These are phyloP conservation scores for Allygus modestus DNA, from an alignment of 2,888 invertebrate genomes.

Conservation along the genomic window DNA sequence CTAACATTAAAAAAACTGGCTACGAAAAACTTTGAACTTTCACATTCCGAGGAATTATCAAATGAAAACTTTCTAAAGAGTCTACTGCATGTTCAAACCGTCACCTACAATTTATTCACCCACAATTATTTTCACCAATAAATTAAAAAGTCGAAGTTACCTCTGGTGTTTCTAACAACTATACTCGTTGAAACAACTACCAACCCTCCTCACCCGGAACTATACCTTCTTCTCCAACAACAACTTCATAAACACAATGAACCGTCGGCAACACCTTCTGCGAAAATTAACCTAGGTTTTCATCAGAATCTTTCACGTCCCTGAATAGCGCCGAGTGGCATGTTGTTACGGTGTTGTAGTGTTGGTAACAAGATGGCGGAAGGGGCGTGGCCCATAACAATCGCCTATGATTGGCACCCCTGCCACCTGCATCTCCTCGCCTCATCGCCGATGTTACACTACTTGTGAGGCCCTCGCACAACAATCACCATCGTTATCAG, in stretches of 20 bases:
- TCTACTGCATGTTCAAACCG: too few species aligned
- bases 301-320: neutral
- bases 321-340: too few species aligned
- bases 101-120: too few species aligned
- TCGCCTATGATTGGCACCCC: slow-evolving; percentile 33
- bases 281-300: slow-evolving; percentile 10
- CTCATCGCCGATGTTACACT: too few species aligned
- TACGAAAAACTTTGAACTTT: too few species aligned
- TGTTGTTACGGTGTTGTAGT: neutral
- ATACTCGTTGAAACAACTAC: neutral
- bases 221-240: neutral
- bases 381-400: slow-evolving; percentile 31
- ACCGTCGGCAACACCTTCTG: neutral
- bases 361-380: slow-evolving; percentile 35
- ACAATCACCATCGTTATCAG: slow-evolving; percentile 18
- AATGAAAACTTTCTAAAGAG: too few species aligned
- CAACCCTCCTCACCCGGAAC: neutral
- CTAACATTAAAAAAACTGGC: too few species aligned
- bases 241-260: neutral
- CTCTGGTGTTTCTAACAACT: too few species aligned
- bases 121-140: too few species aligned
- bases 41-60: too few species aligned
- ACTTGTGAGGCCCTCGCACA: neutral
- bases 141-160: too few species aligned
- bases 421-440: neutral